phyloP scores from a whole-genome alignment of 2,888 invertebrate genomes.

The Meteorus colon region DNA sequence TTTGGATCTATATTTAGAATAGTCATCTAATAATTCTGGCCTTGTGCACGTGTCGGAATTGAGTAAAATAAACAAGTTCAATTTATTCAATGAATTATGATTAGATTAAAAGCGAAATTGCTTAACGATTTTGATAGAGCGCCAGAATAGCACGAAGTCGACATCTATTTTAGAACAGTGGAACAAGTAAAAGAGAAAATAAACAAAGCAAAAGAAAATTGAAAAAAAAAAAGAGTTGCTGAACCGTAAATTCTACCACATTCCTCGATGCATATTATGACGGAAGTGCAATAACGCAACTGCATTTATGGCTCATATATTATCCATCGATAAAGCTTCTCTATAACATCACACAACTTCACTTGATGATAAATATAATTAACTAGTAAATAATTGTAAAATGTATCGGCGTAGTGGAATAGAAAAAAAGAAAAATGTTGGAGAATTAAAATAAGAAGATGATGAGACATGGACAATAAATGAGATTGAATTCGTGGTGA shows the following conservation, averaged over 20 bases:
- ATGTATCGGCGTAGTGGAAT: not conserved
- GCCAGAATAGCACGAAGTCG: too few relatives aligned
- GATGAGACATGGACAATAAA: not conserved
- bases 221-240: not conserved
- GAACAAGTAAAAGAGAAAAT: too few relatives aligned
- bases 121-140: too few relatives aligned
- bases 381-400: constrained; percentile 1
- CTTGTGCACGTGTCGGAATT: too few relatives aligned
- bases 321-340: constrained; percentile 24
- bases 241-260: not conserved
- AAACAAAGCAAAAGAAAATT: too few relatives aligned
- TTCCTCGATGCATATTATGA: not conserved
- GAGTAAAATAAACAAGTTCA: too few relatives aligned
- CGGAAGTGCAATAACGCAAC: not conserved
- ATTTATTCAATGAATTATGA: too few relatives aligned
- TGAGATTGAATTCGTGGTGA: constrained; percentile 7
- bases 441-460: not conserved
- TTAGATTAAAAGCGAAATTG: too few relatives aligned
- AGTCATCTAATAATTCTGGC: too few relatives aligned
- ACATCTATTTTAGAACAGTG: too few relatives aligned
- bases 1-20: too few relatives aligned
- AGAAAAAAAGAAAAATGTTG: not conserved
- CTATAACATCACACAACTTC: constrained; percentile 8
- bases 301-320: constrained; percentile 28
- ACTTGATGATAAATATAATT: not conserved